These are phyloP conservation scores for Morone saxatilis DNA, from an alignment of 2,113 vertebrate species.

Conservation along the genomic window DNA sequence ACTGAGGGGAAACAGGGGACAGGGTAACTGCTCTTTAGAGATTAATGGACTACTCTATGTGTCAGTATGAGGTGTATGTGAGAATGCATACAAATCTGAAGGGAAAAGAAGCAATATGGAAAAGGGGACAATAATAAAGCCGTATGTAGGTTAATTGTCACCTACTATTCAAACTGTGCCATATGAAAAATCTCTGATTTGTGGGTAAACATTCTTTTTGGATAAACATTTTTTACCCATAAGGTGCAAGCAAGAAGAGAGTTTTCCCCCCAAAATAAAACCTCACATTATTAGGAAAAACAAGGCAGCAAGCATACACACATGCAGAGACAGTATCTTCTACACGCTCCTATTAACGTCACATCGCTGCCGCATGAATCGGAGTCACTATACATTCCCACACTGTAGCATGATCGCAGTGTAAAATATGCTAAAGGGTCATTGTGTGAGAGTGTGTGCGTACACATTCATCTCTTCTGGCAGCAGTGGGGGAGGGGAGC, in stretches of 20 bases:
- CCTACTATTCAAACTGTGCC: not conserved
- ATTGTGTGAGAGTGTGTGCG: slow-evolving; percentile 45
- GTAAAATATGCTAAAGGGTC: slow-evolving; percentile 46
- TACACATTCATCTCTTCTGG: slow-evolving; percentile 22
- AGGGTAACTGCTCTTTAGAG: slow-evolving; percentile 4
- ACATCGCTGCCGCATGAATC: slow-evolving; percentile 36
- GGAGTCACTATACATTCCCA: slow-evolving; percentile 52
- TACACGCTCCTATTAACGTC: slow-evolving; percentile 18
- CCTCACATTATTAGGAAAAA: not conserved
- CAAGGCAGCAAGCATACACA: rapidly evolving
- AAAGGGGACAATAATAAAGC: not conserved
- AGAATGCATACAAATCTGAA: not conserved
- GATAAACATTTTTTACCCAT: not conserved
- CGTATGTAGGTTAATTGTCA: not conserved
- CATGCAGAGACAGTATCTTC: not conserved
- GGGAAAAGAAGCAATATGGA: not conserved
- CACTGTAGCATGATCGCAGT: slow-evolving; percentile 33
- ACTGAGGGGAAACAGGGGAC: not conserved
- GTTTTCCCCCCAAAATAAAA: not conserved
- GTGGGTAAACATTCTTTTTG: not conserved
- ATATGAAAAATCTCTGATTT: not conserved
- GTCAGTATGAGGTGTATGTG: not conserved
- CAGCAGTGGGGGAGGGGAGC: slow-evolving; percentile 54
- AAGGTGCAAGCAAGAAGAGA: rapidly evolving
- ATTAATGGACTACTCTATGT: not conserved